phyloP scores from a whole-genome alignment of 2,797 vertebrate genomes.

The Cynodonichthys magdalenae region DNA sequence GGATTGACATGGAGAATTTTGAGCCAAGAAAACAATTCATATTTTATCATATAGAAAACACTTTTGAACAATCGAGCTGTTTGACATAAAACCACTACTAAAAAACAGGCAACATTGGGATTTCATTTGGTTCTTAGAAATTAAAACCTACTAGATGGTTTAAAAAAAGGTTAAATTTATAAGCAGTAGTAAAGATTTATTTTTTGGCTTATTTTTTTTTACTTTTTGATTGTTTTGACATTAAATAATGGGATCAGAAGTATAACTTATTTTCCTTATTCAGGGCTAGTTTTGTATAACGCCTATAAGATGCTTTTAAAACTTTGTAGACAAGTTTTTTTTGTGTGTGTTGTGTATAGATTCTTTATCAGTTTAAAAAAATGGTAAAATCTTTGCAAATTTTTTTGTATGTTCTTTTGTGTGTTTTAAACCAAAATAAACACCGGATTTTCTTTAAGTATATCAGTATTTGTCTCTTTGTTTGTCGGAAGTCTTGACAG shows the following conservation, averaged over 20 bases:
- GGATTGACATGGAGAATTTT: conserved; percentile 9
- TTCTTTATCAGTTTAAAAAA: not conserved
- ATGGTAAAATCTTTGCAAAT: conserved; percentile 8
- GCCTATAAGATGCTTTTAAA: conserved; percentile 18
- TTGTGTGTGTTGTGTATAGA: conserved; percentile 13
- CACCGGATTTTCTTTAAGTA: conserved; percentile 68
- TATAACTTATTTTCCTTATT: not conserved
- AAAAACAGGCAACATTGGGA: conserved; percentile 6
- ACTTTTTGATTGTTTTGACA: not conserved
- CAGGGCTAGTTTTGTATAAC: not conserved
- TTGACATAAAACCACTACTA: conserved; percentile 4
- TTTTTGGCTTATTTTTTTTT: not conserved
- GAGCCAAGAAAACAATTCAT: not conserved
- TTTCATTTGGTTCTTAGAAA: conserved; percentile 32
- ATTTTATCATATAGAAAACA: not conserved
- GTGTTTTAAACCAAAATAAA: conserved; percentile 65
- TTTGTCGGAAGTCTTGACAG: conserved; percentile 10
- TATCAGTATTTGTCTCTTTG: conserved; percentile 11
- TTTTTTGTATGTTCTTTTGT: conserved; percentile 35
- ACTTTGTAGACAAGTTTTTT: not conserved
- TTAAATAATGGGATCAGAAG: conserved; percentile 10
- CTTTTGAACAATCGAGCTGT: not conserved
- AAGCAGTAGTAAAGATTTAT: conserved; percentile 3
- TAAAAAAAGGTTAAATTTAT: not conserved
- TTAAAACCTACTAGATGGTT: not conserved